Conservation (phyloP, 35 echinoderm and acorn worm genomes). For the Nesometra sesokonis region DNA sequence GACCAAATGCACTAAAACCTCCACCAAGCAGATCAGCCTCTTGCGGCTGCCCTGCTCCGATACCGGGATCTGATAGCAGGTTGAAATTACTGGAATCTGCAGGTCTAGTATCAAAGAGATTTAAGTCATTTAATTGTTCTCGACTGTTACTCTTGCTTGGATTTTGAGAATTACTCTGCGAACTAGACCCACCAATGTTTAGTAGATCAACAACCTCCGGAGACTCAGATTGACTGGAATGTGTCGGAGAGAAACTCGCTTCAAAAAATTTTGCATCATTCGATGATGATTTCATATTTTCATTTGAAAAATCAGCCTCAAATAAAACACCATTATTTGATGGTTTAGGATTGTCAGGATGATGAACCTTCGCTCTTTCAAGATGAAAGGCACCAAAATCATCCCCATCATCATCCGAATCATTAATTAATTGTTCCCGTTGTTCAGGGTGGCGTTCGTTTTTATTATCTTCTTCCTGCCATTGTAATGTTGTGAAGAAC, state of each 20-base stretch:
- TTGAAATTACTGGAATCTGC: constrained; percentile 57
- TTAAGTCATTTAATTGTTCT: background rate
- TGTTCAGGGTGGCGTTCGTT: constrained; percentile 24
- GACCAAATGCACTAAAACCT: constrained; percentile 63
- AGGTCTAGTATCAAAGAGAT: constrained; percentile 45
- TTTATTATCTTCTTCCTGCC: constrained; percentile 19
- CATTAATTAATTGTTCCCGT: constrained; percentile 40
- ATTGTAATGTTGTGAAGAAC: constrained; percentile 24
- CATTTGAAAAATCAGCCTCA: constrained; percentile 12
- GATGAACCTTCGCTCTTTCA: background rate
- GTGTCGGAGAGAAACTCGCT: constrained; percentile 22
- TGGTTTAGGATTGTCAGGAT: background rate
- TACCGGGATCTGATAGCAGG: constrained; percentile 28
- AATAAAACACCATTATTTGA: constrained; percentile 24
- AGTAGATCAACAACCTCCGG: constrained; percentile 36
- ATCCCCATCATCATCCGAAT: constrained; percentile 56
- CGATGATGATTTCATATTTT: background rate
- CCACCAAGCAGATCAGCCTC: constrained; percentile 10
- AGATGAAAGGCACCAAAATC: constrained; percentile 34
- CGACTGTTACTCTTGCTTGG: background rate
- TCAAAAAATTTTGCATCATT: constrained; percentile 28
- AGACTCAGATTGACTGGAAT: constrained; percentile 18
- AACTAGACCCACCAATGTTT: constrained; percentile 28
- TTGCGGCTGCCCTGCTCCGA: background rate
- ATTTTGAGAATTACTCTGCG: background rate